Percentiles rank a stretch among this genome's conserved stretches.
Evolutionary conservation across 2,113 vertebrate species (phyloP).

Genomic region (Scartelaos histophorus): DNA sequence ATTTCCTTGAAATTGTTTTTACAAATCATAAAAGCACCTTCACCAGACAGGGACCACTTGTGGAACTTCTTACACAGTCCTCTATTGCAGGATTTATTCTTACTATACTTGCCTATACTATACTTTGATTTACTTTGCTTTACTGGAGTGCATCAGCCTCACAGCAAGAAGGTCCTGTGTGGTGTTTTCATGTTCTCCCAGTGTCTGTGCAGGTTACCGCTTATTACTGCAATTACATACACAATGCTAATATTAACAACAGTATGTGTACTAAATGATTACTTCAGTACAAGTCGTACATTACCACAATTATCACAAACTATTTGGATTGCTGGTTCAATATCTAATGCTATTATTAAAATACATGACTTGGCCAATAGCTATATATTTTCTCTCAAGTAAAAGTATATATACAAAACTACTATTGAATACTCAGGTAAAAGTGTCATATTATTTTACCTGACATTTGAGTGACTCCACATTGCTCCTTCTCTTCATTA

Average conservation of each 20-base stretch:
- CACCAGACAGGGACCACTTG: neutral
- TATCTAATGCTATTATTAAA: neutral
- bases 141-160: too few relatives aligned
- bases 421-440: neutral
- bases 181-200: too few relatives aligned
- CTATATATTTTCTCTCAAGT: neutral
- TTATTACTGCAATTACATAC: too few relatives aligned
- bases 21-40: neutral
- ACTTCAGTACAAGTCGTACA: too few relatives aligned
- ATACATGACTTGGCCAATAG: neutral
- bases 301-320: too few relatives aligned
- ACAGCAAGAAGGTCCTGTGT: too few relatives aligned
- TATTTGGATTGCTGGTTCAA: neutral
- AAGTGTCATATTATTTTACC: slow-evolving; percentile 6
- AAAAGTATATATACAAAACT: neutral
- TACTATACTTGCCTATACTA: too few relatives aligned
- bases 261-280: too few relatives aligned
- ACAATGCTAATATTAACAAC: too few relatives aligned
- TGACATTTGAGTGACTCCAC: slow-evolving; percentile 15
- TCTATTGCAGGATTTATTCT: too few relatives aligned
- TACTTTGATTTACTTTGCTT: too few relatives aligned
- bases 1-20: neutral
- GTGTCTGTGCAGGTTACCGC: too few relatives aligned
- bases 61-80: neutral
- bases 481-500: slow-evolving; percentile 20